phyloP scores from a whole-genome alignment of 2,113 vertebrate genomes.

The Dissostichus mawsoni region DNA sequence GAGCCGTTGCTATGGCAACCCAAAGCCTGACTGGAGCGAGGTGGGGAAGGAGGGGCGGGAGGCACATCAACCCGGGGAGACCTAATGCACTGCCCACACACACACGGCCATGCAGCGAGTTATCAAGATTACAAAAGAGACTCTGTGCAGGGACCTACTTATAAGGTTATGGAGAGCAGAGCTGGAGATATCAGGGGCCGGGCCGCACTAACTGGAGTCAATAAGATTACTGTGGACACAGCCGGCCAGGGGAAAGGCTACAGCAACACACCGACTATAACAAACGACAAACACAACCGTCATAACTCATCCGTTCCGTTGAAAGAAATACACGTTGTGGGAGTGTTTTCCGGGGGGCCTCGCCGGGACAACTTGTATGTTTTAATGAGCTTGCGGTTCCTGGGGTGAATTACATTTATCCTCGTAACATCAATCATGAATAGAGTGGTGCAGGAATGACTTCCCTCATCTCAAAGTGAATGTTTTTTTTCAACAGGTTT shows the following conservation, averaged over 20 bases:
- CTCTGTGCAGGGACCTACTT: slow-evolving; percentile 81
- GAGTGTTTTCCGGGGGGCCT: slow-evolving; percentile 27
- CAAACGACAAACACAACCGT: slow-evolving; percentile 47
- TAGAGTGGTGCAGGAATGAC: not conserved
- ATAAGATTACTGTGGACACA: slow-evolving; percentile 76
- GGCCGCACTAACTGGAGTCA: slow-evolving; percentile 73
- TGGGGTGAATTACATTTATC: slow-evolving; percentile 59
- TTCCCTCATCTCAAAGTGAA: too few species aligned
- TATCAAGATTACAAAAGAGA: slow-evolving; percentile 82
- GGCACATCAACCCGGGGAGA: slow-evolving; percentile 65
- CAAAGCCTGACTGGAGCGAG: slow-evolving; percentile 75
- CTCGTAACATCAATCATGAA: slow-evolving; percentile 60
- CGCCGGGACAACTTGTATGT: slow-evolving; percentile 56
- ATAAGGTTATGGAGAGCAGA: slow-evolving; percentile 82
- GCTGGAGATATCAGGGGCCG: slow-evolving; percentile 73
- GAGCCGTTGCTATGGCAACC: slow-evolving; percentile 78
- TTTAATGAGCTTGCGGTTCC: slow-evolving; percentile 73
- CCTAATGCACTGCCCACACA: slow-evolving; percentile 66
- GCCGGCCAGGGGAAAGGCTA: slow-evolving; percentile 34
- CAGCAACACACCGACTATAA: slow-evolving; percentile 48
- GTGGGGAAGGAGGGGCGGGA: slow-evolving; percentile 54
- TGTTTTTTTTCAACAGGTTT: too few species aligned
- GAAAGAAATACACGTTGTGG: slow-evolving; percentile 24
- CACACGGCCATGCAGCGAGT: slow-evolving; percentile 57
- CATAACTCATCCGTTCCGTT: slow-evolving; percentile 51